phyloP scores from a whole-genome alignment of 2,113 vertebrate species.

The Istiophorus platypterus region DNA sequence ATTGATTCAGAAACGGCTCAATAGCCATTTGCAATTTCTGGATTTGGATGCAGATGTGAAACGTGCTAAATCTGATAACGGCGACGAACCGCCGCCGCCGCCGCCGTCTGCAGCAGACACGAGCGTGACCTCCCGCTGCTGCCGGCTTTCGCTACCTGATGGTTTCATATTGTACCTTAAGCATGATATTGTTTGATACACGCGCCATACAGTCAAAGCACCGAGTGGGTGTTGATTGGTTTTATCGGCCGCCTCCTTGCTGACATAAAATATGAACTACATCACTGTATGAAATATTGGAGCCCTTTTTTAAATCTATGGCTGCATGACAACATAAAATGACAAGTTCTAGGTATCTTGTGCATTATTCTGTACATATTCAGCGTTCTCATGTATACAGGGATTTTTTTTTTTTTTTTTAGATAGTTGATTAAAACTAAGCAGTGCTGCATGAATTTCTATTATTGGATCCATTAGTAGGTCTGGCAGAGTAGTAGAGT shows the following conservation, averaged over 20 bases:
- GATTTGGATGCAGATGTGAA: conserved; percentile 75
- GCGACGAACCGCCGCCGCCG: conserved; percentile 11
- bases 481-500: conserved; percentile 2
- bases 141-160: conserved; percentile 21
- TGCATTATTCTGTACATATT: neutral
- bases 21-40: conserved; percentile 78
- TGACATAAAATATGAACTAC: conserved; percentile 30
- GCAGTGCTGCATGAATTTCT: neutral
- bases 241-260: conserved; percentile 32
- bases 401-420: neutral
- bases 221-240: conserved; percentile 36
- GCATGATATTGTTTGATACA: conserved; percentile 18
- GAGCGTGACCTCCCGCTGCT: conserved; percentile 39
- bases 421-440: conserved; percentile 5
- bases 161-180: conserved; percentile 55
- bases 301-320: neutral
- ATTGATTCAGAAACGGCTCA: conserved; percentile 76
- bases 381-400: neutral
- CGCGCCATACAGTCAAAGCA: conserved; percentile 17
- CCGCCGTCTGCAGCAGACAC: conserved; percentile 34
- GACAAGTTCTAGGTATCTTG: neutral
- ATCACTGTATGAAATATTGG: conserved; percentile 13
- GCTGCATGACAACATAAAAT: neutral
- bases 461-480: neutral
- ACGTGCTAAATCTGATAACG: conserved; percentile 55